A percentile compares a stretch with the other conserved stretches of the same genome.
phyloP scores from a whole-genome alignment of 1,140 invertebrate species.

The Amyelois transitella region DNA sequence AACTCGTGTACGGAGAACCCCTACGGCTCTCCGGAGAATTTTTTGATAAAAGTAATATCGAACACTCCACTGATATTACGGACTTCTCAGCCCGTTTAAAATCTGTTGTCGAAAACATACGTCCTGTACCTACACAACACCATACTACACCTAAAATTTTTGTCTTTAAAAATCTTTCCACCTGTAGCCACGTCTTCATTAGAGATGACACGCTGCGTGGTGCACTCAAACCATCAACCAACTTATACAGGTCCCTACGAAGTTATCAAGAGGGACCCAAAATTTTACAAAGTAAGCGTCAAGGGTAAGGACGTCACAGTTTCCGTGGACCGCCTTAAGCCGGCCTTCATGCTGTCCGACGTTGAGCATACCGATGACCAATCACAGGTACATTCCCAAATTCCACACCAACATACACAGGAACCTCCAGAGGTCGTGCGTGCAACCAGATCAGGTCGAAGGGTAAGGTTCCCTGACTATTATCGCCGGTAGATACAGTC shows the following conservation, averaged over 20 bases:
- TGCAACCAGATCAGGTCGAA: too few relatives aligned
- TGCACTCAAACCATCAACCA: slow-evolving; percentile 1
- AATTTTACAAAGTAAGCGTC: not conserved
- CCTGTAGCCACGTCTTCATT: not conserved
- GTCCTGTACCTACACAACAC: not conserved
- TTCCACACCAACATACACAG: too few relatives aligned
- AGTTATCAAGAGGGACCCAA: not conserved
- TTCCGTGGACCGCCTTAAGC: slow-evolving; percentile 5
- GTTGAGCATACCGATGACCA: too few relatives aligned
- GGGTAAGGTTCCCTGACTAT: too few relatives aligned
- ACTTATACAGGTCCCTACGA: slow-evolving; percentile 1
- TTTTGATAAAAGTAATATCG: slow-evolving; percentile 11
- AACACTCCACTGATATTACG: not conserved
- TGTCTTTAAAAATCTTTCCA: slow-evolving; percentile 3
- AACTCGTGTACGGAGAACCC: slow-evolving; percentile 44
- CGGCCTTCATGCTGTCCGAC: slow-evolving; percentile 6
- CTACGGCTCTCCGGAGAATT: slow-evolving; percentile 49
- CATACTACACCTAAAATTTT: not conserved
- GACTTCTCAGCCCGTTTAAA: slow-evolving; percentile 2
- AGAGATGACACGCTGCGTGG: not conserved
- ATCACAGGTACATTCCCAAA: too few relatives aligned
- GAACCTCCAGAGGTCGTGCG: too few relatives aligned
- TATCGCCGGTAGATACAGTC: too few relatives aligned
- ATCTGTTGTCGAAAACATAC: not conserved
- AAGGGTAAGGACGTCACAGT: slow-evolving; percentile 3